phyloP scores from a whole-genome alignment of 2,113 vertebrate genomes.

The Colinus virginianus region DNA sequence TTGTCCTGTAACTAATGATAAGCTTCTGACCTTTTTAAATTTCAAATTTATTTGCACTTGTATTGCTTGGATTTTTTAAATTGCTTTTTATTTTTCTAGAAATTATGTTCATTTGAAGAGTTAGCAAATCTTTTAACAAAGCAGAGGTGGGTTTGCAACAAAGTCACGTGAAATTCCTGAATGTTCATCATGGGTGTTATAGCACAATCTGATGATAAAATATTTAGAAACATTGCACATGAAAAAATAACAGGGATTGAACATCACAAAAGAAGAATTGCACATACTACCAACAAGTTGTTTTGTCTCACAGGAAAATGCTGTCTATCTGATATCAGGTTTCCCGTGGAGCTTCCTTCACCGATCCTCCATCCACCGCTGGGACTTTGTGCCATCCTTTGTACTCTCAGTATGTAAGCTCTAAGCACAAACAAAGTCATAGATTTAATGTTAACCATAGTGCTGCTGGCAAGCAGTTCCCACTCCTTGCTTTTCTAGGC shows the following conservation, averaged over 20 bases:
- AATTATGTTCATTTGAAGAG: not conserved
- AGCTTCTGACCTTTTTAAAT: not conserved
- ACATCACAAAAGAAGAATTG: not conserved
- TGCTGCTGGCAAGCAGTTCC: accelerated
- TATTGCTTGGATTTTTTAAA: not conserved
- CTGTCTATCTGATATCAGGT: not conserved
- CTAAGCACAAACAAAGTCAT: not conserved
- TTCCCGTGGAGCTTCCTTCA: not conserved
- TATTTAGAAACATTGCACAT: not conserved
- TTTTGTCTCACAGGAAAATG: not conserved
- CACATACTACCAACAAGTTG: accelerated
- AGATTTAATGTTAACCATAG: not conserved
- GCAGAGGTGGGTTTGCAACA: not conserved
- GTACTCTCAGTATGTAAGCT: not conserved
- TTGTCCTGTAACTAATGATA: not conserved
- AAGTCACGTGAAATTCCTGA: not conserved
- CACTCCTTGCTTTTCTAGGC: not conserved
- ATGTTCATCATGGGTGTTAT: not conserved
- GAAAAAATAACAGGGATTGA: not conserved
- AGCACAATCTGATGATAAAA: not conserved
- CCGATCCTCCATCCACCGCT: not conserved
- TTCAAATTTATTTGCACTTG: not conserved
- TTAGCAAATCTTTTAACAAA: not conserved
- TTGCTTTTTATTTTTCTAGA: not conserved
- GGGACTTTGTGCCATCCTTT: not conserved